These are phyloP conservation scores for Stegostoma tigrinum DNA, from an alignment of 2,113 vertebrate species.

Conservation along the genomic window DNA sequence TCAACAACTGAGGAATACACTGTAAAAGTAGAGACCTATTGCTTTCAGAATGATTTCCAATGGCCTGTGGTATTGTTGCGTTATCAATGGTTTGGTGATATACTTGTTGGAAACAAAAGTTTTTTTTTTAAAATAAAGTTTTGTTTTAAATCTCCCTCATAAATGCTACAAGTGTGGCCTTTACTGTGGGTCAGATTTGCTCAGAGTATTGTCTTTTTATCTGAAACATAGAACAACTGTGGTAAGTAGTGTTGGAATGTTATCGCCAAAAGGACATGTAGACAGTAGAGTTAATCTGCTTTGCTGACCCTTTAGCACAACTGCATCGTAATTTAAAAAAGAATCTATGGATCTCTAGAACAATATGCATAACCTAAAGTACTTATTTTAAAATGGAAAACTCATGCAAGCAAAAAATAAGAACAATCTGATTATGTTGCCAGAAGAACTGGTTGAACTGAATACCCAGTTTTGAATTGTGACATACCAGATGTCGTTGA, in stretches of 20 bases:
- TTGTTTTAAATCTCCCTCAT: neutral
- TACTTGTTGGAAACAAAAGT: neutral
- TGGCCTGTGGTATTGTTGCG: slow-evolving; percentile 53
- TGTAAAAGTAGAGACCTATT: neutral
- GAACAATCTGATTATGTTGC: neutral
- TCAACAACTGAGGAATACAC: neutral
- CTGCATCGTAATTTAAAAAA: neutral
- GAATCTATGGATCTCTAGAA: neutral
- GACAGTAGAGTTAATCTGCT: slow-evolving; percentile 42
- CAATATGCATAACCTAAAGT: neutral
- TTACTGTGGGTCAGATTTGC: slow-evolving; percentile 50
- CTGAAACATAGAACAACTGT: slow-evolving; percentile 54
- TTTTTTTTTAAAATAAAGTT: neutral
- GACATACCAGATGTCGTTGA: neutral
- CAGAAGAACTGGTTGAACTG: neutral
- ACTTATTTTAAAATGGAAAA: neutral
- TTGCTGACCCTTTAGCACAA: neutral
- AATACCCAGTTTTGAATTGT: neutral
- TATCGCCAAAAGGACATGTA: slow-evolving; percentile 70
- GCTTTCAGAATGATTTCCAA: slow-evolving; percentile 45
- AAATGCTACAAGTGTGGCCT: slow-evolving; percentile 36
- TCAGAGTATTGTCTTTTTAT: slow-evolving; percentile 47
- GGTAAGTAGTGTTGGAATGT: slow-evolving; percentile 62
- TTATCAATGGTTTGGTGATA: neutral
- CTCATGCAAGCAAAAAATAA: neutral